phyloP scores from a whole-genome alignment of 2,113 vertebrate genomes.

The Corythoichthys haematopterus region DNA sequence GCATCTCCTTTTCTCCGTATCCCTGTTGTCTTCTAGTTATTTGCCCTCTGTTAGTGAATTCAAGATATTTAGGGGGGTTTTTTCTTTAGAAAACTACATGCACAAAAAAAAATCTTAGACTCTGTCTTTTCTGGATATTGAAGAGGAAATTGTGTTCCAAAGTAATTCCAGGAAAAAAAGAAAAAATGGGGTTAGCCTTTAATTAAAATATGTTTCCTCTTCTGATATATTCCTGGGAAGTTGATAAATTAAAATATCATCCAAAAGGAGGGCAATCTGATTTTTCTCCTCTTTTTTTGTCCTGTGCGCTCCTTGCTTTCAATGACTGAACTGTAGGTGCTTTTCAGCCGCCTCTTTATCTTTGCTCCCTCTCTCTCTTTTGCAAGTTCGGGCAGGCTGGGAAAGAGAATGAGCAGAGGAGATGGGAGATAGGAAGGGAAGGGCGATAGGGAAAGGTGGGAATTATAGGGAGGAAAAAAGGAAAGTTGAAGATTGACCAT shows the following conservation, averaged over 20 bases:
- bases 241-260: conserved; percentile 18
- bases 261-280: conserved; percentile 3
- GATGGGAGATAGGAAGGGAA: background rate
- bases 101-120: background rate
- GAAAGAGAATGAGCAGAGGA: background rate
- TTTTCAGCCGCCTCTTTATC: background rate
- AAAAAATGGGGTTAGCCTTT: conserved; percentile 5
- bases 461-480: background rate
- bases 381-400: conserved; percentile 45
- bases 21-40: background rate
- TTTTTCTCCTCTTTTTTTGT: conserved; percentile 4
- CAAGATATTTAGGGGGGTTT: background rate
- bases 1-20: background rate
- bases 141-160: conserved; percentile 3
- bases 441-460: background rate
- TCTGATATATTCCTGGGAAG: conserved; percentile 5
- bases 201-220: conserved; percentile 11
- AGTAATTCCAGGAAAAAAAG: background rate
- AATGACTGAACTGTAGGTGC: conserved; percentile 12
- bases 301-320: conserved; percentile 25
- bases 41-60: background rate
- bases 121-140: conserved; percentile 11
- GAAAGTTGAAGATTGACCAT: background rate
- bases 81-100: background rate
- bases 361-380: background rate